Evolutionary conservation across 2,113 vertebrate species (phyloP).

Genomic region (Calyptomena viridis): DNA sequence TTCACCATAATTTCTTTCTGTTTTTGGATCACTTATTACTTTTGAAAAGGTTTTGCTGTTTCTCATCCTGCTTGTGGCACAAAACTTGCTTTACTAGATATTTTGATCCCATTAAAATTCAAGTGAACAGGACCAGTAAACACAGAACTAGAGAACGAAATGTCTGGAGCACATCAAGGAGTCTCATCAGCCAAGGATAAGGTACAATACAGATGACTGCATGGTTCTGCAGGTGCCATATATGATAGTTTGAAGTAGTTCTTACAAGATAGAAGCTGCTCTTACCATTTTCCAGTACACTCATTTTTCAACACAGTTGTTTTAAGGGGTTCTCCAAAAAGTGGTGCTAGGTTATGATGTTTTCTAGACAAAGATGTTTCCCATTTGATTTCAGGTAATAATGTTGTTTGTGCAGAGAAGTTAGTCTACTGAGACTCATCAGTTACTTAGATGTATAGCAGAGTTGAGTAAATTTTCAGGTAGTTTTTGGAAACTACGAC

Average conservation of each 20-base stretch:
- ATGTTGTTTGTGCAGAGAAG: neutral
- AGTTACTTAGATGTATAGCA: neutral
- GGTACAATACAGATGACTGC: neutral
- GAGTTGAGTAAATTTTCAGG: neutral
- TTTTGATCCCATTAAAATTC: neutral
- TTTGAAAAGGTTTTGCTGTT: neutral
- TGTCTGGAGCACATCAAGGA: neutral
- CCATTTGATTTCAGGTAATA: neutral
- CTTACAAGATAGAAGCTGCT: neutral
- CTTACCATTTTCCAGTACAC: neutral
- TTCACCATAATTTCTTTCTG: neutral
- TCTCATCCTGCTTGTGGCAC: neutral
- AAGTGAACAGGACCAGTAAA: neutral
- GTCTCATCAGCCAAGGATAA: neutral
- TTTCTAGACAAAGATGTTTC: neutral
- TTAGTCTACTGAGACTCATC: neutral
- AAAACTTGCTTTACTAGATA: neutral
- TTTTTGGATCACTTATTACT: neutral
- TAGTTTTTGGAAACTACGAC: neutral
- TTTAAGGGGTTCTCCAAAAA: neutral
- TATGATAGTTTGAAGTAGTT: neutral
- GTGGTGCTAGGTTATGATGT: neutral
- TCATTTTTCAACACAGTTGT: neutral
- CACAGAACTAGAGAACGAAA: neutral
- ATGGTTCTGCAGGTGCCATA: neutral